These are phyloP conservation scores for Macquaria australasica DNA, from an alignment of 2,113 vertebrate genomes.

Conservation along the genomic window DNA sequence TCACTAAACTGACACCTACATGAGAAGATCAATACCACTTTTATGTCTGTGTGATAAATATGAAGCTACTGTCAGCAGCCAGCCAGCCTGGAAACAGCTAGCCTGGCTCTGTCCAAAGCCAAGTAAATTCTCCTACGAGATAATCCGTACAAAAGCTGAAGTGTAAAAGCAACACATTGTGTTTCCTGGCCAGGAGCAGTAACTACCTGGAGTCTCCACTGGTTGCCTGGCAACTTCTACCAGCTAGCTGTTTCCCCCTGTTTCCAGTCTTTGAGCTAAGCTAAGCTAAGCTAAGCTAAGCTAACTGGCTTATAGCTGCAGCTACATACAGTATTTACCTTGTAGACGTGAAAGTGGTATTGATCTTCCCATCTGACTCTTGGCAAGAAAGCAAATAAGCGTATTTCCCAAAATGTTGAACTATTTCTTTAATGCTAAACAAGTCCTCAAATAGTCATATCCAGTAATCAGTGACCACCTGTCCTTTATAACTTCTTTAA, in stretches of 20 bases:
- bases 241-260: too few species aligned
- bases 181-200: neutral
- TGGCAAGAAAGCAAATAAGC: too few species aligned
- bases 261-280: too few species aligned
- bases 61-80: neutral
- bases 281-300: too few species aligned
- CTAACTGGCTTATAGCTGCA: too few species aligned
- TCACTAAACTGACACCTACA: constrained; percentile 21
- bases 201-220: neutral
- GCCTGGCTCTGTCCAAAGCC: neutral
- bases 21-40: neutral
- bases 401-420: neutral
- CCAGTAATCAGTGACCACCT: neutral
- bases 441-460: neutral
- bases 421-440: too few species aligned
- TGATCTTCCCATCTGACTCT: too few species aligned
- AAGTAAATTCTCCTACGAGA: neutral
- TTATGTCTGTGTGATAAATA: neutral
- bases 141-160: too few species aligned
- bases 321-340: too few species aligned
- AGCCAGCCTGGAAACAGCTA: neutral
- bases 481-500: neutral
- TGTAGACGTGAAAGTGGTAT: too few species aligned
- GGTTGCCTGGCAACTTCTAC: too few species aligned
- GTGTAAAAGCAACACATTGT: neutral